Base-by-base conservation (phyloP, 1,140 invertebrate species). In the Lepeophtheirus salmonis region DNA sequence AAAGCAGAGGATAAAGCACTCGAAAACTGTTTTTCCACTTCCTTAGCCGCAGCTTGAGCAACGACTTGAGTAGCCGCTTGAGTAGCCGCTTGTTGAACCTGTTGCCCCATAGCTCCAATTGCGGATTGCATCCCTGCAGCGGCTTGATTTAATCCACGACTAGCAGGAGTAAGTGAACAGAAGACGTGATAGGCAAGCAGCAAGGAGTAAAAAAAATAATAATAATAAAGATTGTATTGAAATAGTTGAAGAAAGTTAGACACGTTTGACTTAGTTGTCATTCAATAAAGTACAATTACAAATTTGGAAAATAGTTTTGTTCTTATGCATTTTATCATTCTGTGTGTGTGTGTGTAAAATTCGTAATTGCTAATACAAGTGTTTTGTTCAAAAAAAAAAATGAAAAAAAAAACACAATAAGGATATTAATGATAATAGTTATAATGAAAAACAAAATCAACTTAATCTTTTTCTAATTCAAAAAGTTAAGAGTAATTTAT, bases 1-100 rank as follows among this genome's bases (percentile, higher is more conserved):
- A 61, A 24, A 64, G 64, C 21, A 58, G 63, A n/a, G 63, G 65
- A 21, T 64, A 55, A 22, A 49, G 63, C 30, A 21, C 49, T 56
- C 53, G 61, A 54, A 24, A 54, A 22, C 56, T 16, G 61, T 55
- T 48, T 64, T 65, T 61, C 59, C 54, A 55, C 63, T 53, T 53
- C 61, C 59, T 18, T 65, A 16, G 56, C 50, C 10, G 61, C 58
- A 12, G 59, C 21, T 59, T 56, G 49, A 14, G 62, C 52, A n/a
- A 52, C 49, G n/a, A 59, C 51, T 50, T 56, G 66, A 50, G 26
- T 26, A 10, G 57, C 21, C 17, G 48, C 48, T 3, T 41, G 12
- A 16, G 23, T 16, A 30, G 50, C 25, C 13, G 52, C 53, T 25
- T 58, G 50, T n/a, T n/a, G n/a, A n/a, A n/a, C n/a, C n/a, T n/a